Conservation (phyloP, 2,888 invertebrate species). For the Thymelicus sylvestris region DNA sequence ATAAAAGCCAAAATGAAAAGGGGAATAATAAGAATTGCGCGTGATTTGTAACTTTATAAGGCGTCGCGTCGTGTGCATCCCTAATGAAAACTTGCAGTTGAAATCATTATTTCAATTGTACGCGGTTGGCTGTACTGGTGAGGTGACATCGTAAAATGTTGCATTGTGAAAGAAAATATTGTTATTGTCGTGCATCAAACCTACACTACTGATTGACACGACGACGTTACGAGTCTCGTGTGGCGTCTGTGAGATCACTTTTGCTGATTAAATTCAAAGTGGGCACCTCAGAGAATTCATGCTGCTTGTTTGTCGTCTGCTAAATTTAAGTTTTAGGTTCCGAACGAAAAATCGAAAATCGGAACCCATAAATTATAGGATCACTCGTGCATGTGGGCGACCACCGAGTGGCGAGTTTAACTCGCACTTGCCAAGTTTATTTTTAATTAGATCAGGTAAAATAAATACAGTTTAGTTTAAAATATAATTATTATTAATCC, state of each 20-base stretch:
- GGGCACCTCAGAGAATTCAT: not conserved
- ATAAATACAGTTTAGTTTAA: not conserved
- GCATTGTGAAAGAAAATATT: conserved; percentile 70
- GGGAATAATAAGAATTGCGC: conserved; percentile 58
- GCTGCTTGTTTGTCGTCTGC: not conserved
- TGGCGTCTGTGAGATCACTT: conserved; percentile 60
- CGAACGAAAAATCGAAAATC: too few species aligned
- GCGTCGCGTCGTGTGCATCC: conserved; percentile 63
- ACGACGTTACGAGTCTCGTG: conserved; percentile 62
- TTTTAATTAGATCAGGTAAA: not conserved
- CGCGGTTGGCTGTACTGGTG: conserved; percentile 50
- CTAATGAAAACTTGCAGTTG: conserved; percentile 67
- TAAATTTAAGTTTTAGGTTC: not conserved
- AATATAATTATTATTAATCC: too few species aligned
- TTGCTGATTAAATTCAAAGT: conserved; percentile 60
- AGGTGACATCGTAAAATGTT: conserved; percentile 64
- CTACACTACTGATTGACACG: conserved; percentile 69
- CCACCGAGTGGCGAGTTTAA: too few species aligned
- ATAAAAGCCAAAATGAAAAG: conserved; percentile 48
- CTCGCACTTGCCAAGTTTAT: too few species aligned
- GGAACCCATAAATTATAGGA: too few species aligned
- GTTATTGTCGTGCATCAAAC: conserved; percentile 60
- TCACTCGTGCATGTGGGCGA: too few species aligned
- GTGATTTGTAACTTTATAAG: conserved; percentile 69
- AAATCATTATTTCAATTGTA: conserved; percentile 66